Evolutionary conservation across 2,113 vertebrate species (phyloP).

Genomic region (Microtus oregoni): DNA sequence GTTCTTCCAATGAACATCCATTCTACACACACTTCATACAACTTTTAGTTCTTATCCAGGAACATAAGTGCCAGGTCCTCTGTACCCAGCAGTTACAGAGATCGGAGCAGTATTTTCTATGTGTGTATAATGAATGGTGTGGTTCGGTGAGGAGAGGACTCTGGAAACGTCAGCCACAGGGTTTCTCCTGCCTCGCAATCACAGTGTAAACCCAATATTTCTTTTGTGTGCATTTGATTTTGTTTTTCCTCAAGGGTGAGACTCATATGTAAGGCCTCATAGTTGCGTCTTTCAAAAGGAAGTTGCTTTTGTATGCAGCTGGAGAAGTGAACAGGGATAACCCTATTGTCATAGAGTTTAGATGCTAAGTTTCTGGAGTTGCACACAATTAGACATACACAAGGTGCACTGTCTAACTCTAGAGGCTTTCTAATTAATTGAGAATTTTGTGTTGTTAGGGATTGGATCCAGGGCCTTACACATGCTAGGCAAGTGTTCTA

Average conservation of each 20-base stretch:
- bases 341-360: background rate
- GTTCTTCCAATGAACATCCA: background rate
- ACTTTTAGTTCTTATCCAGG: background rate
- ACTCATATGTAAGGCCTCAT: background rate
- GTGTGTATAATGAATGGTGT: background rate
- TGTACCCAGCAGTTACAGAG: background rate
- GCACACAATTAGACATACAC: background rate
- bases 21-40: background rate
- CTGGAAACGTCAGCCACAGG: background rate
- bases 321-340: background rate
- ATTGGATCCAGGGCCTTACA: background rate
- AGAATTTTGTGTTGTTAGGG: background rate
- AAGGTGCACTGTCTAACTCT: background rate
- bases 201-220: background rate
- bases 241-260: background rate
- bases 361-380: background rate
- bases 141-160: background rate
- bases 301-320: background rate
- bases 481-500: background rate
- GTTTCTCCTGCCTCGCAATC: background rate
- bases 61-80: background rate
- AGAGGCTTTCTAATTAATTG: constrained; percentile 5
- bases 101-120: background rate
- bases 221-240: constrained; percentile 5
- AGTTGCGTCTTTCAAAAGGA: background rate